These are phyloP conservation scores for Polydrusus tereticollis DNA, from an alignment of 2,888 invertebrate species.

Conservation along the genomic window DNA sequence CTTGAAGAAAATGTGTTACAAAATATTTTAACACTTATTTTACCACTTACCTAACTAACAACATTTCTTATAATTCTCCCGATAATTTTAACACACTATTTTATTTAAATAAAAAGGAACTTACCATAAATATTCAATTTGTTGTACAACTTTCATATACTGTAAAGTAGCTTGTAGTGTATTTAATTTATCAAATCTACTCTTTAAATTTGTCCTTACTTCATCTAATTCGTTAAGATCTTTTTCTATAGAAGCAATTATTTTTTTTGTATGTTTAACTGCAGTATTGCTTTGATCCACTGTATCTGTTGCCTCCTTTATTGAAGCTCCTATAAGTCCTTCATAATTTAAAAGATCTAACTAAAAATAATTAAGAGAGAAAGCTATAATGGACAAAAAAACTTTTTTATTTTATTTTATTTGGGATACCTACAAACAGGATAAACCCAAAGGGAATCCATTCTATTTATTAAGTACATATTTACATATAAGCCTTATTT, in stretches of 20 bases:
- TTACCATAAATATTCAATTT: slow-evolving; percentile 80
- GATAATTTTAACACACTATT: background rate
- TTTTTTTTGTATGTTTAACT: slow-evolving; percentile 65
- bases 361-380: slow-evolving; percentile 55
- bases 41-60: no score
- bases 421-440: no score
- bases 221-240: slow-evolving; percentile 68
- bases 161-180: slow-evolving; percentile 72
- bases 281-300: slow-evolving; percentile 68
- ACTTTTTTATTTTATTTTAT: no score
- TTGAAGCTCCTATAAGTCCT: slow-evolving; percentile 72
- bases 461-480: no score
- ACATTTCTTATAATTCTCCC: background rate
- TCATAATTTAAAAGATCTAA: slow-evolving; percentile 74
- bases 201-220: slow-evolving; percentile 70
- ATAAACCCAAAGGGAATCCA: no score
- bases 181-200: slow-evolving; percentile 71
- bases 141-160: slow-evolving; percentile 79
- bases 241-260: slow-evolving; percentile 67
- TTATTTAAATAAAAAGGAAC: background rate
- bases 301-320: slow-evolving; percentile 68
- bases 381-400: no score
- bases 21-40: background rate
- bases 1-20: no score
- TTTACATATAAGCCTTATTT: no score